Evolutionary conservation across 1,140 invertebrate genomes (phyloP).

Genomic region (Branchinecta lindahli): DNA sequence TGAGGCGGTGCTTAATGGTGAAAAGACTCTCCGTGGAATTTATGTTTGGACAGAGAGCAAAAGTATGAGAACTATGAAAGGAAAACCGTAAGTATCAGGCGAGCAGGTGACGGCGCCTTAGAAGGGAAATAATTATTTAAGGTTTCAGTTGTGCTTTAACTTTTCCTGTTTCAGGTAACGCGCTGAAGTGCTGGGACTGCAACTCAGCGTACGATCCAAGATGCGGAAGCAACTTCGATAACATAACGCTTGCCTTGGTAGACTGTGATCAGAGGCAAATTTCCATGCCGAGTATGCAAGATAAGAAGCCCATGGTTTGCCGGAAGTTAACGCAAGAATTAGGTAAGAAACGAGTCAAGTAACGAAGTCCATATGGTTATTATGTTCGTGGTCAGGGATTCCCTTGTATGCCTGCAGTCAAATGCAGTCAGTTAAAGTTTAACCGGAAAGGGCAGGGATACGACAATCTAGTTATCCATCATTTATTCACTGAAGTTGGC

Average conservation of each 20-base stretch:
- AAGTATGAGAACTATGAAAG: not conserved
- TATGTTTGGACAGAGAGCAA: not conserved
- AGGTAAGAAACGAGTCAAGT: too few species aligned
- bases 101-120: too few species aligned
- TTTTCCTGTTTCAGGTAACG: slow-evolving; percentile 35
- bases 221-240: slow-evolving; percentile 66
- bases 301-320: not conserved
- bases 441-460: too few species aligned
- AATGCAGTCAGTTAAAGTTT: too few species aligned
- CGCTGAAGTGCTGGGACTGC: slow-evolving; percentile 58
- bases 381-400: too few species aligned
- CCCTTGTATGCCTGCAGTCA: too few species aligned
- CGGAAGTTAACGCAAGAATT: not conserved
- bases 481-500: too few species aligned
- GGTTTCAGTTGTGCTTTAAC: not conserved
- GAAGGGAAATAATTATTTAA: slow-evolving; percentile 4
- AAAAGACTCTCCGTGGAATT: too few species aligned
- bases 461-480: too few species aligned
- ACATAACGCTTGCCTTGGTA: slow-evolving; percentile 57
- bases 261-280: slow-evolving; percentile 51
- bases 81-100: too few species aligned
- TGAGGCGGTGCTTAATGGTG: too few species aligned
- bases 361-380: too few species aligned
- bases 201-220: slow-evolving; percentile 68
- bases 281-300: not conserved